phyloP scores from a whole-genome alignment of 1,140 invertebrate species.

The Bombus confusus region DNA sequence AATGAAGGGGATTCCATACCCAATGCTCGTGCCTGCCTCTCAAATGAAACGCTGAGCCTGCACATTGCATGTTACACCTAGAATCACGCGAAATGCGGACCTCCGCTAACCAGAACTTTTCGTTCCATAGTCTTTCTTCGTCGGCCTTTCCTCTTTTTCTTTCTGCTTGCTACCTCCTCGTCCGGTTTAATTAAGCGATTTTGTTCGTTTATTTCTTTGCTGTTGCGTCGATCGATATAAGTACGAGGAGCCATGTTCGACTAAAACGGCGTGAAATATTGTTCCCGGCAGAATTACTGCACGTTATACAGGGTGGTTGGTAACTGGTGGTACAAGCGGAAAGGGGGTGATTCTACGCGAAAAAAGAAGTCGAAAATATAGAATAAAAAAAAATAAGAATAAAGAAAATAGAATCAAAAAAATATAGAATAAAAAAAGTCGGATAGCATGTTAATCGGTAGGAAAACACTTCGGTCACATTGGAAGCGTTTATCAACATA shows the following conservation, averaged over 20 bases:
- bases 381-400: too few relatives aligned
- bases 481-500: too few relatives aligned
- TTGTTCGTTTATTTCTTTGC: not conserved
- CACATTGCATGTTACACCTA: slow-evolving; percentile 67
- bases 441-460: too few relatives aligned
- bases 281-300: too few relatives aligned
- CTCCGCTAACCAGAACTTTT: slow-evolving; percentile 69
- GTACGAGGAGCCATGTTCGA: not conserved
- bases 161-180: not conserved
- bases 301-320: too few relatives aligned
- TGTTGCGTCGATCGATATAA: not conserved
- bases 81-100: slow-evolving; percentile 68
- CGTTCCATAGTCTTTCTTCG: slow-evolving; percentile 39
- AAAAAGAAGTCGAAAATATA: too few relatives aligned
- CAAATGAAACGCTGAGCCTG: slow-evolving; percentile 70
- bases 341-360: too few relatives aligned
- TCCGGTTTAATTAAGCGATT: slow-evolving; percentile 36
- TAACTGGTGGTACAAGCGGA: too few relatives aligned
- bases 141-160: slow-evolving; percentile 18
- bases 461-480: too few relatives aligned
- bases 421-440: too few relatives aligned
- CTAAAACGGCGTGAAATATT: not conserved
- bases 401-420: too few relatives aligned
- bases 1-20: slow-evolving; percentile 54
- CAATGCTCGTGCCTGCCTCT: slow-evolving; percentile 58